Evolutionary conservation across 2,113 vertebrate species (phyloP).

Genomic region (Sminthopsis crassicaudata): DNA sequence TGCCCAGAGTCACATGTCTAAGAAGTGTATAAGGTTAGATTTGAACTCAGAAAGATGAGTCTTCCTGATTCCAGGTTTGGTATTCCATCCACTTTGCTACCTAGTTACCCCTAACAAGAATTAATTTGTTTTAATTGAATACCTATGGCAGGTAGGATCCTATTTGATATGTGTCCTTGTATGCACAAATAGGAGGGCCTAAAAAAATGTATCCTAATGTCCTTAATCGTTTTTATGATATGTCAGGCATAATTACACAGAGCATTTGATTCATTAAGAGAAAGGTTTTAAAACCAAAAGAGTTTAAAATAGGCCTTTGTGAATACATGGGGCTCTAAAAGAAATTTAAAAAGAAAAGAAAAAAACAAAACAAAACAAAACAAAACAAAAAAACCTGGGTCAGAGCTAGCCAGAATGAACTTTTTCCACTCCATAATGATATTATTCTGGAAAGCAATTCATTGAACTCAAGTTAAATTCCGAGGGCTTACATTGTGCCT

Average conservation of each 20-base stretch:
- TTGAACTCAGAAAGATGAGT: background rate
- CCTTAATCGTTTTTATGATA: background rate
- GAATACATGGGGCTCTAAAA: background rate
- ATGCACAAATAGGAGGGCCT: background rate
- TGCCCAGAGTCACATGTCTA: background rate
- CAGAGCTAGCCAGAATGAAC: background rate
- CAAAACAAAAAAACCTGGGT: background rate
- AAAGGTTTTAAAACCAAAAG: background rate
- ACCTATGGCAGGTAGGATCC: background rate
- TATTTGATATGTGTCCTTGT: background rate
- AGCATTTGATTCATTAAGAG: background rate
- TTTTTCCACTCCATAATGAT: background rate
- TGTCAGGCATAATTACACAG: background rate
- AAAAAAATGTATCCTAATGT: background rate
- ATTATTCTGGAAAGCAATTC: background rate
- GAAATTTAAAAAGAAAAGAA: background rate
- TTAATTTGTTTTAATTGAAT: background rate
- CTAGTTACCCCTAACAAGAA: background rate
- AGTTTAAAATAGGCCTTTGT: background rate
- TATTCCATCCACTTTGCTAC: background rate
- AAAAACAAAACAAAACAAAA: too few relatives aligned
- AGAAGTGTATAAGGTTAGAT: background rate
- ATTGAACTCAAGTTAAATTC: background rate
- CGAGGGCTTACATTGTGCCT: background rate
- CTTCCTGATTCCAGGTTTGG: background rate